Evolutionary conservation across 1,140 invertebrate genomes (phyloP).

Genomic region (Drosophila neocordata): DNA sequence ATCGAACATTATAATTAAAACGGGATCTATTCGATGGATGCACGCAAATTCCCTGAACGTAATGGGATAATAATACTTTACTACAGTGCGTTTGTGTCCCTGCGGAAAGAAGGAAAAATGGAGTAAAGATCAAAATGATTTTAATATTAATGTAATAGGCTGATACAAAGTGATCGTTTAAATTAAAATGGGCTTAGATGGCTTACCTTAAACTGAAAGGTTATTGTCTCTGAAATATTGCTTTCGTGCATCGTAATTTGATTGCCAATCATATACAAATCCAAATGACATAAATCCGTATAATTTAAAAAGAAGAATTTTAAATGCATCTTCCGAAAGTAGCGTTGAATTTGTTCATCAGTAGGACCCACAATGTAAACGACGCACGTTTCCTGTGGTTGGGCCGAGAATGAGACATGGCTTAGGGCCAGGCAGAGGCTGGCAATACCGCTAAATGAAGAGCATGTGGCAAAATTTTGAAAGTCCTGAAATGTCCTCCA

Average conservation of each 20-base stretch:
- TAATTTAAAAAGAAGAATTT: constrained; percentile 60
- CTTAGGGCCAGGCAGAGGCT: constrained; percentile 47
- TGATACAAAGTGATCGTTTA: too few species aligned
- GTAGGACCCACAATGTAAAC: constrained; percentile 57
- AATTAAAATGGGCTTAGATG: too few species aligned
- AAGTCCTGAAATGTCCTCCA: constrained; percentile 34
- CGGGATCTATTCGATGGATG: constrained; percentile 29
- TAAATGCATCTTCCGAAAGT: constrained; percentile 57
- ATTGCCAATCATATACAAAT: constrained; percentile 59
- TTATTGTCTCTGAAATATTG: neutral
- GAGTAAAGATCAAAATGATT: too few species aligned
- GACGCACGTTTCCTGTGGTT: neutral
- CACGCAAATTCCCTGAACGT: constrained; percentile 20
- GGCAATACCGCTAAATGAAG: constrained; percentile 61
- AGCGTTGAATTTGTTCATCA: constrained; percentile 38
- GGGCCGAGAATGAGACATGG: constrained; percentile 4
- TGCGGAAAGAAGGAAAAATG: neutral
- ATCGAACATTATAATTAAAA: constrained; percentile 43
- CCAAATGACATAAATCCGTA: constrained; percentile 32
- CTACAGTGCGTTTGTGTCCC: constrained; percentile 16
- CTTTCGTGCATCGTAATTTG: neutral
- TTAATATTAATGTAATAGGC: too few species aligned
- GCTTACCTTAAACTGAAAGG: constrained; percentile 6
- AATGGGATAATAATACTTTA: constrained; percentile 16
- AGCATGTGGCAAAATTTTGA: constrained; percentile 41